Evolutionary conservation across 2,888 invertebrate species (phyloP).

Genomic region (Leptopilina syphax): DNA sequence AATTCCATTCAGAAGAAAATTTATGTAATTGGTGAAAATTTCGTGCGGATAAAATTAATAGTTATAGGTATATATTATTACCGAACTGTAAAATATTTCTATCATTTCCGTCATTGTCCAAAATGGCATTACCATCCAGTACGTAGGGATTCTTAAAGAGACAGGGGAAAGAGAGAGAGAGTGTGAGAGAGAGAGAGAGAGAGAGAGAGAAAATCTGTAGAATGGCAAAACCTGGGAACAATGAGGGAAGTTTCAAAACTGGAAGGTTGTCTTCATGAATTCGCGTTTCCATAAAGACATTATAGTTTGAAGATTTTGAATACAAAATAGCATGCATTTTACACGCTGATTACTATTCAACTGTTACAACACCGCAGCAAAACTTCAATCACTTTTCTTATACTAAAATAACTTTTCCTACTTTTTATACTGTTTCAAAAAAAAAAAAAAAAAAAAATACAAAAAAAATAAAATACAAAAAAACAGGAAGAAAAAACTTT

Average conservation of each 20-base stretch:
- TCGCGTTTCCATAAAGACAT: constrained; percentile 39
- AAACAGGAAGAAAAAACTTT: no score
- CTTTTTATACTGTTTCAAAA: no score
- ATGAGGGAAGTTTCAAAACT: constrained; percentile 30
- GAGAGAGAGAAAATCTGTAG: constrained; percentile 19
- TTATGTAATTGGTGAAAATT: no score
- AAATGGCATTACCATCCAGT: constrained; percentile 14
- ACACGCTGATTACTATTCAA: constrained; percentile 31
- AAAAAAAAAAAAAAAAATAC: no score
- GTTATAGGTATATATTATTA: not conserved
- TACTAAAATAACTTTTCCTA: no score
- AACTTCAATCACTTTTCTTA: constrained; percentile 13
- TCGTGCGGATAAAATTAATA: no score
- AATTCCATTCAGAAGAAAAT: no score
- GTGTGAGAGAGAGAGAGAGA: not conserved
- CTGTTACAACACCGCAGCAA: not conserved
- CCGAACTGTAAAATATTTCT: not conserved
- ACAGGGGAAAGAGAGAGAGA: not conserved
- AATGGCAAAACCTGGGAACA: constrained; percentile 35
- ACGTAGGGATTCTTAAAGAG: not conserved
- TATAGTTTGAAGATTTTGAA: constrained; percentile 39
- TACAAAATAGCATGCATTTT: constrained; percentile 40
- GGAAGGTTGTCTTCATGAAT: constrained; percentile 35
- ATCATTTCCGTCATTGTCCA: constrained; percentile 2
- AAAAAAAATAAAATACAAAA: no score